phyloP scores from a whole-genome alignment of 2,797 vertebrate species.

The Gallirallus australis region DNA sequence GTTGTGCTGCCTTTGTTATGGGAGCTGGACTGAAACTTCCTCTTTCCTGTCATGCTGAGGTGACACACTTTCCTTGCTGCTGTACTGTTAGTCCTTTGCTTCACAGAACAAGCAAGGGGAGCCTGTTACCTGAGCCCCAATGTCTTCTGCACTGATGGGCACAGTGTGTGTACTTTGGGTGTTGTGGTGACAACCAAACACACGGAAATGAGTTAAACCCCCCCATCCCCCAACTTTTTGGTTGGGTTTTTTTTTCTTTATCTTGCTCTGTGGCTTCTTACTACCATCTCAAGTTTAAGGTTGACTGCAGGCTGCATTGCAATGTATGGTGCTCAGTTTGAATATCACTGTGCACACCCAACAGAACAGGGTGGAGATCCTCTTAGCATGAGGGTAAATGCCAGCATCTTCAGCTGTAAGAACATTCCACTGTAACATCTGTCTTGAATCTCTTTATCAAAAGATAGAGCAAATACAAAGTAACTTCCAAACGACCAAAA shows the following conservation, averaged over 20 bases:
- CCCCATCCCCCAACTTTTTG: neutral
- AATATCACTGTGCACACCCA: neutral
- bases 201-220: accelerated
- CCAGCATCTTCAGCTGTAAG: neutral
- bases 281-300: neutral
- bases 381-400: accelerated
- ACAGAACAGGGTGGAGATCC: neutral
- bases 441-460: neutral
- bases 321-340: neutral
- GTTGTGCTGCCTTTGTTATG: neutral
- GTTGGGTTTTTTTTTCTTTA: neutral
- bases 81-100: neutral
- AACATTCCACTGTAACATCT: neutral
- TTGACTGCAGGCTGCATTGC: neutral
- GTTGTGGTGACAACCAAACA: neutral
- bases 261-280: neutral
- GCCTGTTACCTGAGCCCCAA: neutral
- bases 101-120: neutral
- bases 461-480: neutral
- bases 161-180: no score
- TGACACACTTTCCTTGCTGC: neutral
- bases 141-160: neutral
- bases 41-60: neutral
- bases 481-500: neutral
- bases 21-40: neutral